Conservation (phyloP, 1,140 invertebrate genomes). For the Cherax quadricarinatus region DNA sequence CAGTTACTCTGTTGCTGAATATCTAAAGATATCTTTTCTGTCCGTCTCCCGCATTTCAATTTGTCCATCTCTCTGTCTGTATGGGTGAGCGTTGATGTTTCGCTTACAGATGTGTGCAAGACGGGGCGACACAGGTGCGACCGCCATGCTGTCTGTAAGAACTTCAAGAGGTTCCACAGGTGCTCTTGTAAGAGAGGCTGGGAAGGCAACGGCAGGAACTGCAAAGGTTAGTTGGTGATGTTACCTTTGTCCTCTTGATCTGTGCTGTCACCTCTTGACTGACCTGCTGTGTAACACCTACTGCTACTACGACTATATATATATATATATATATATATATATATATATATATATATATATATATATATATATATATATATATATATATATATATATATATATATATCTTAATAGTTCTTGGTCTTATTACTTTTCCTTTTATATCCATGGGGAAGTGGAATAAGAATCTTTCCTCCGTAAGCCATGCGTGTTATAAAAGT, state of each 20-base stretch:
- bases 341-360: no score
- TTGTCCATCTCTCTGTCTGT: background rate
- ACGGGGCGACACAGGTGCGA: conserved; percentile 38
- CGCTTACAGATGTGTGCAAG: conserved; percentile 31
- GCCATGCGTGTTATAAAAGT: no score
- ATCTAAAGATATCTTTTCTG: background rate
- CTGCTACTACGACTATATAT: background rate
- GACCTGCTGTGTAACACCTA: background rate
- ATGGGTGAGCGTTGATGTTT: no score
- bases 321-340: no score
- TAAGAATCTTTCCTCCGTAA: no score
- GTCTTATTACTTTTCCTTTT: no score
- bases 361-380: no score
- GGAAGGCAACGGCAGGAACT: conserved; percentile 51
- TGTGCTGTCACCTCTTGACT: background rate
- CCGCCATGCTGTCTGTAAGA: conserved; percentile 25
- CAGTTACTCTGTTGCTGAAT: no score
- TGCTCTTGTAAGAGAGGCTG: conserved; percentile 45
- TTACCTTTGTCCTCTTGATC: background rate
- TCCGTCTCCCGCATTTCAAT: background rate
- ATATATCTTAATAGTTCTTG: no score
- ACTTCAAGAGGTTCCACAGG: conserved; percentile 47
- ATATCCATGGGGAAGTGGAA: no score
- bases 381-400: no score
- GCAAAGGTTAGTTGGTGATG: conserved; percentile 45